phyloP scores from a whole-genome alignment of 2,797 vertebrate genomes.

The Paratrypauchen microcephalus region DNA sequence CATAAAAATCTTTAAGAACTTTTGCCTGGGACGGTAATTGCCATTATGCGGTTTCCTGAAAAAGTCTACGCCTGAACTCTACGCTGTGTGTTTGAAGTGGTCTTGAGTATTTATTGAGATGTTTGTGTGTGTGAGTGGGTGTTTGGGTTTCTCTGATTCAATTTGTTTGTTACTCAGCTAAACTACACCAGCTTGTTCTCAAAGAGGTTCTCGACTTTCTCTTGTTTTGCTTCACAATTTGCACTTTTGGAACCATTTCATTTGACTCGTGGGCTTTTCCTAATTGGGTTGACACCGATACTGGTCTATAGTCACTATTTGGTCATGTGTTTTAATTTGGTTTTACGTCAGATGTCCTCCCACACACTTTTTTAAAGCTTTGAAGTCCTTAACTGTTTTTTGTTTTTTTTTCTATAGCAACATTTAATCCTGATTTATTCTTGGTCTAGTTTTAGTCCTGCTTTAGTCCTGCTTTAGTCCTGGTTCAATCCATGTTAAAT shows the following conservation, averaged over 20 bases:
- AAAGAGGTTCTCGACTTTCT: constrained; percentile 19
- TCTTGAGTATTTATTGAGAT: constrained; percentile 44
- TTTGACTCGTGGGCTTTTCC: background rate
- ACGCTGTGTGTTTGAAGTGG: constrained; percentile 35
- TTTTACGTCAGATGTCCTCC: background rate
- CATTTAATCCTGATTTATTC: too few relatives aligned
- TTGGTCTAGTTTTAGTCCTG: too few relatives aligned
- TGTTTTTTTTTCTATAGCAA: too few relatives aligned
- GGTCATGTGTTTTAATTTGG: background rate
- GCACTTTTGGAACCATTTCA: background rate
- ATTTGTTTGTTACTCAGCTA: constrained; percentile 44
- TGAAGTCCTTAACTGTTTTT: too few relatives aligned
- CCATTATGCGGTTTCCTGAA: constrained; percentile 10
- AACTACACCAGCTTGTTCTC: constrained; percentile 40
- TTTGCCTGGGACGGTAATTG: background rate
- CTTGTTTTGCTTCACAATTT: constrained; percentile 31
- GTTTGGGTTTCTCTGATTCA: constrained; percentile 48
- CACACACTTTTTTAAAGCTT: background rate
- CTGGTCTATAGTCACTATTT: background rate
- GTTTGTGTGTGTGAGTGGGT: constrained; percentile 47
- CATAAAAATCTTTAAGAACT: background rate
- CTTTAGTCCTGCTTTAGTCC: background rate
- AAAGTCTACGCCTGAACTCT: background rate
- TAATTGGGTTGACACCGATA: background rate
- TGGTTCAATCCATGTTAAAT: background rate